These are phyloP conservation scores for Betta splendens DNA, from an alignment of 2,797 vertebrate species.

Conservation along the genomic window DNA sequence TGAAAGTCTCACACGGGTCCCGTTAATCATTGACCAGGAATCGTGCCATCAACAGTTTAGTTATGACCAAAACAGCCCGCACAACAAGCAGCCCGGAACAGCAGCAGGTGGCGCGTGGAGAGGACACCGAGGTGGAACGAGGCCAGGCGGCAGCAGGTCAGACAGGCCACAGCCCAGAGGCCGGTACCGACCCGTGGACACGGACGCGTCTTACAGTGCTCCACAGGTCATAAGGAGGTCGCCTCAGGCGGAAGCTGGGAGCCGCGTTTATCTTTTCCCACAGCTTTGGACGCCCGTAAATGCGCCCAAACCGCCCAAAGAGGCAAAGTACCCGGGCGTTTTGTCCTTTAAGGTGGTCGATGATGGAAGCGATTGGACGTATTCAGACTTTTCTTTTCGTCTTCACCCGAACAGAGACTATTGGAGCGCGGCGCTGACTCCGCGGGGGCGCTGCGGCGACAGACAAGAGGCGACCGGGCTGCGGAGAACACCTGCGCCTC, in stretches of 20 bases:
- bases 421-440: neutral
- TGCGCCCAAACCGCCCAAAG: conserved; percentile 7
- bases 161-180: neutral
- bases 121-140: conserved; percentile 7
- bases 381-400: neutral
- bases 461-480: conserved; percentile 33
- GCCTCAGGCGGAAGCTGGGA: neutral
- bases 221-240: conserved; percentile 23
- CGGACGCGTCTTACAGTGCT: neutral
- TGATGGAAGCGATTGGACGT: conserved; percentile 7
- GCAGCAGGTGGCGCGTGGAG: conserved; percentile 9
- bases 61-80: conserved; percentile 6
- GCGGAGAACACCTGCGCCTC: conserved; percentile 8
- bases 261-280: conserved; percentile 7
- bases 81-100: neutral
- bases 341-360: neutral
- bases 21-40: conserved; percentile 19
- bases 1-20: neutral
- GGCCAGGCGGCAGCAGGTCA: conserved; percentile 4
- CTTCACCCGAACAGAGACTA: conserved; percentile 18
- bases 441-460: conserved; percentile 10
- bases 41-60: neutral
- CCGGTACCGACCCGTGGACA: neutral
- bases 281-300: neutral
- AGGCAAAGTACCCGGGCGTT: neutral